A percentile compares a stretch with the other conserved stretches of the same genome.
phyloP scores from a whole-genome alignment of 2,888 invertebrate species.

The Caenorhabditis afra region DNA sequence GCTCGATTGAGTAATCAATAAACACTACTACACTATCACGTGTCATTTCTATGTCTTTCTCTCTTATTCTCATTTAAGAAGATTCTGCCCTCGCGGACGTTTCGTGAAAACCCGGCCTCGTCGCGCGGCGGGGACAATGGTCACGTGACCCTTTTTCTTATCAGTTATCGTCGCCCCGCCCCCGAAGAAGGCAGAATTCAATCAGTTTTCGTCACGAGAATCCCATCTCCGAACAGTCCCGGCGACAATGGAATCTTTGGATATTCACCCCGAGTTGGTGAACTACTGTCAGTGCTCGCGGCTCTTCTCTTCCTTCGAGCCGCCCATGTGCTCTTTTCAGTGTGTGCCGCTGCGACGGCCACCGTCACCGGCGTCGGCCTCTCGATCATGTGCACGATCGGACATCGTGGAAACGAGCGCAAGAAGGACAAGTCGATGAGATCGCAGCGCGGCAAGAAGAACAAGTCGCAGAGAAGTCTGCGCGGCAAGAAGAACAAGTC shows the following conservation, averaged over 20 bases:
- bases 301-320: too few species aligned
- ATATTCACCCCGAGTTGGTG: not conserved
- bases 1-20: too few species aligned
- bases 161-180: too few species aligned
- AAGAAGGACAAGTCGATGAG: slow-evolving; percentile 7
- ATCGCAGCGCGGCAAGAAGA: slow-evolving; percentile 1
- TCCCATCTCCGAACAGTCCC: not conserved
- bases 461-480: slow-evolving; percentile 2
- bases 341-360: not conserved
- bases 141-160: slow-evolving; percentile 1
- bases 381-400: not conserved
- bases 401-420: not conserved
- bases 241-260: not conserved
- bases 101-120: not conserved
- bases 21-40: too few species aligned
- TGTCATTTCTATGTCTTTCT: too few species aligned
- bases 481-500: slow-evolving; percentile 1
- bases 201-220: not conserved
- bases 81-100: too few species aligned
- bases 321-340: not conserved
- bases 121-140: not conserved
- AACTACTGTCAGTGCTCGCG: not conserved
- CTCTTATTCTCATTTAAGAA: too few species aligned
- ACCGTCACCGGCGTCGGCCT: slow-evolving; percentile 3
- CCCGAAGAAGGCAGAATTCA: too few species aligned